Conservation (phyloP, 2,113 vertebrate genomes). For the Cheilinus undulatus region DNA sequence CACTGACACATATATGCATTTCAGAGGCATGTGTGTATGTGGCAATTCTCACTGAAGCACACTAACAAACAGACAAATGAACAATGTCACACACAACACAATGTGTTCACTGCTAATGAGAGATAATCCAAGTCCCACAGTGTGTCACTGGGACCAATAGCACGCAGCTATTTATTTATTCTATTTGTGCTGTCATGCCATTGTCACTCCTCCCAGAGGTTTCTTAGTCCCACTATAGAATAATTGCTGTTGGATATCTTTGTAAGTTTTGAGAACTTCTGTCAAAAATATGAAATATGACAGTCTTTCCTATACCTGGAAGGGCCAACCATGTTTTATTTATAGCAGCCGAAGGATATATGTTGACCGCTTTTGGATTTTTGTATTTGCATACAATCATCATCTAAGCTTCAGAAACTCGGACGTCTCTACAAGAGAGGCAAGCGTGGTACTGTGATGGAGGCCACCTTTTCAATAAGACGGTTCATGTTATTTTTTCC, state of each 20-base stretch:
- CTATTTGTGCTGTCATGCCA: conserved; percentile 49
- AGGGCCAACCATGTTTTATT: too few species aligned
- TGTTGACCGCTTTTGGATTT: too few species aligned
- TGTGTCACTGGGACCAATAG: conserved; percentile 30
- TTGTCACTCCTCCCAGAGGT: conserved; percentile 46
- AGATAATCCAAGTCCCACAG: conserved; percentile 48
- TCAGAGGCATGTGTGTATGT: not conserved
- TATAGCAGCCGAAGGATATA: too few species aligned
- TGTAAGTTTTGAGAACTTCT: not conserved
- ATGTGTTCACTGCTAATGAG: conserved; percentile 54
- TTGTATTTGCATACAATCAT: too few species aligned
- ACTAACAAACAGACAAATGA: not conserved
- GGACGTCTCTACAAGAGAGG: too few species aligned
- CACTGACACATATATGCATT: not conserved
- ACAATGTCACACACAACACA: conserved; percentile 12
- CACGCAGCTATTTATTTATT: conserved; percentile 56
- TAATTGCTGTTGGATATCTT: conserved; percentile 10
- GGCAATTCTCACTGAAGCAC: not conserved
- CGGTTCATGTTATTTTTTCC: too few species aligned
- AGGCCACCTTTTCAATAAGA: too few species aligned
- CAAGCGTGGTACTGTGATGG: too few species aligned
- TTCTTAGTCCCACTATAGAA: conserved; percentile 24
- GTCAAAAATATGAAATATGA: not conserved
- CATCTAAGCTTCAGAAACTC: too few species aligned
- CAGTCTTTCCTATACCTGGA: too few species aligned